These are phyloP conservation scores for Holacanthus passer DNA, from an alignment of 2,113 vertebrate genomes.

Conservation along the genomic window DNA sequence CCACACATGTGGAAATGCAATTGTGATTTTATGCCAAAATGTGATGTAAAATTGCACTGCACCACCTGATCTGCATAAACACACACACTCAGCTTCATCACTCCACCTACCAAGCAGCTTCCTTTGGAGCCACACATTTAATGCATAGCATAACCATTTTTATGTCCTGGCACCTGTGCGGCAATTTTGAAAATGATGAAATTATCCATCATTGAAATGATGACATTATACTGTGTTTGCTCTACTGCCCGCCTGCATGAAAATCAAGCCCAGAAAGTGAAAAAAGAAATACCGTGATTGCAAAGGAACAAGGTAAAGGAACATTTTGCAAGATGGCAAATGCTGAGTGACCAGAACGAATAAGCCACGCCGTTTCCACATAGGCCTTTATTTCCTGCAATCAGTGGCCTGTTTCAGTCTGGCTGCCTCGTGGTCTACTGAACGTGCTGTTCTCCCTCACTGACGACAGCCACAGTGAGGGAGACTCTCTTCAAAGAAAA, in stretches of 20 bases:
- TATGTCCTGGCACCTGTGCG: neutral
- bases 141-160: neutral
- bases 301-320: neutral
- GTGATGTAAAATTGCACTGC: neutral
- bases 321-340: neutral
- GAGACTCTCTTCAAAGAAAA: neutral
- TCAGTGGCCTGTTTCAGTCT: constrained; percentile 22
- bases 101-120: neutral
- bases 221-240: neutral
- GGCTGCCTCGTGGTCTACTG: constrained; percentile 4
- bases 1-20: neutral
- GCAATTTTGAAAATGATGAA: neutral
- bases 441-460: neutral
- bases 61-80: constrained; percentile 1
- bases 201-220: neutral
- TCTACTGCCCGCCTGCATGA: neutral
- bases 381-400: constrained; percentile 1
- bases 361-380: neutral
- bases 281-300: neutral
- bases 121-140: neutral
- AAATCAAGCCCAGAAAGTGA: neutral
- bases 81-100: neutral
- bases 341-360: neutral
- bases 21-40: neutral
- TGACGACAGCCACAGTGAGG: neutral